Conservation (phyloP, 23 tunicate species). For the Corella eumyota region DNA sequence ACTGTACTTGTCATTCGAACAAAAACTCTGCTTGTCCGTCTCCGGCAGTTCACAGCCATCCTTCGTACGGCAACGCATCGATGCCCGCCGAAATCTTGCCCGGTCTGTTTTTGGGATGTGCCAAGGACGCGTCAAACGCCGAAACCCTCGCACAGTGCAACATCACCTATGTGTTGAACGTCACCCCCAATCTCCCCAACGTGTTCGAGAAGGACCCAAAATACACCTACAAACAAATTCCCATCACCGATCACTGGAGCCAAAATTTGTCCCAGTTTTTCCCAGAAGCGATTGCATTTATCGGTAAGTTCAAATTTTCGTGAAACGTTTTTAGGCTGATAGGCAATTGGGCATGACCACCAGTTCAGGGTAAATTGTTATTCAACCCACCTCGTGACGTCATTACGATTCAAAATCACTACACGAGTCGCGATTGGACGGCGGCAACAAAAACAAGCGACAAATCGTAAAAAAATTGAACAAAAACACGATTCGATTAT, state of each 20-base stretch:
- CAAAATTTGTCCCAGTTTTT: conserved; percentile 94
- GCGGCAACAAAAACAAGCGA: too few relatives aligned
- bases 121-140: conserved; percentile 81
- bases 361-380: background rate
- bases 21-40: conserved; percentile 28
- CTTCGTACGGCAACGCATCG: conserved; percentile 26
- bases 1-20: conserved; percentile 18
- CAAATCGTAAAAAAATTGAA: too few relatives aligned
- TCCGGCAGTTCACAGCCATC: conserved; percentile 19
- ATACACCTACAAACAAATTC: conserved; percentile 87
- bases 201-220: conserved; percentile 62
- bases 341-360: background rate
- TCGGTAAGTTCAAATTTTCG: conserved; percentile 52
- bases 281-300: conserved; percentile 87
- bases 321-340: background rate
- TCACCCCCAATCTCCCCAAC: conserved; percentile 89
- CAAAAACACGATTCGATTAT: too few relatives aligned
- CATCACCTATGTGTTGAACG: conserved; percentile 87
- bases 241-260: conserved; percentile 96
- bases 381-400: too few relatives aligned
- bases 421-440: too few relatives aligned
- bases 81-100: conserved; percentile 84
- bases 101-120: conserved; percentile 79
- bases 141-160: conserved; percentile 40
- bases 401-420: too few relatives aligned